phyloP scores from a whole-genome alignment of 2,113 vertebrate species.

The Pristiophorus japonicus region DNA sequence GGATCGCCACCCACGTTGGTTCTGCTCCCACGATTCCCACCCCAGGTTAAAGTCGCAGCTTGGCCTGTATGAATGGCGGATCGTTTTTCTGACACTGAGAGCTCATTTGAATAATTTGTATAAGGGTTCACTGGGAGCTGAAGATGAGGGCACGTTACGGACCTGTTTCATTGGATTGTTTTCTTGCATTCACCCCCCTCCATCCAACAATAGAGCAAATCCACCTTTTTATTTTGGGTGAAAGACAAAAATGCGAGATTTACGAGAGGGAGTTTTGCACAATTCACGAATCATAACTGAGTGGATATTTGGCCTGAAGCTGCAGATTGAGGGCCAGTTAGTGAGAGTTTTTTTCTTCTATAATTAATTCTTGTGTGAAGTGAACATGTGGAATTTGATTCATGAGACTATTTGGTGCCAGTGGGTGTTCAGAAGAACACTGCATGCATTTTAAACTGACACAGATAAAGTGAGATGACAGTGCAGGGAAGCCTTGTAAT shows the following conservation, averaged over 20 bases:
- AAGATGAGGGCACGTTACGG: background rate
- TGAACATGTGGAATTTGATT: background rate
- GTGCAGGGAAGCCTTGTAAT: background rate
- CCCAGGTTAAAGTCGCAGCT: background rate
- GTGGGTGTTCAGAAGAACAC: background rate
- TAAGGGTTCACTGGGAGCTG: background rate
- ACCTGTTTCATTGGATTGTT: background rate
- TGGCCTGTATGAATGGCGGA: background rate
- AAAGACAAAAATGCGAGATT: background rate
- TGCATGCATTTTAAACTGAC: background rate
- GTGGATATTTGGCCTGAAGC: background rate
- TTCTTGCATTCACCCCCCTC: background rate
- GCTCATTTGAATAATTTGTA: background rate
- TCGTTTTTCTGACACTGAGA: background rate
- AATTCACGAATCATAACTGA: background rate
- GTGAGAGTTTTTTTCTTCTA: background rate
- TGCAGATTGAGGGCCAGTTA: background rate
- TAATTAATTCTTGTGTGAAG: background rate
- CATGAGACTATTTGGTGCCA: background rate
- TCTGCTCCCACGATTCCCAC: background rate
- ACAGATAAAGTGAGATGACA: background rate
- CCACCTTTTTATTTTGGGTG: background rate
- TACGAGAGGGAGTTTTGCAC: background rate
- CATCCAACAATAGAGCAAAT: background rate
- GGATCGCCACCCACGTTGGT: background rate